Percentiles rank a stretch among this genome's conserved stretches.
Evolutionary conservation across 2,888 invertebrate species (phyloP).

Genomic region (Idaea aversata): DNA sequence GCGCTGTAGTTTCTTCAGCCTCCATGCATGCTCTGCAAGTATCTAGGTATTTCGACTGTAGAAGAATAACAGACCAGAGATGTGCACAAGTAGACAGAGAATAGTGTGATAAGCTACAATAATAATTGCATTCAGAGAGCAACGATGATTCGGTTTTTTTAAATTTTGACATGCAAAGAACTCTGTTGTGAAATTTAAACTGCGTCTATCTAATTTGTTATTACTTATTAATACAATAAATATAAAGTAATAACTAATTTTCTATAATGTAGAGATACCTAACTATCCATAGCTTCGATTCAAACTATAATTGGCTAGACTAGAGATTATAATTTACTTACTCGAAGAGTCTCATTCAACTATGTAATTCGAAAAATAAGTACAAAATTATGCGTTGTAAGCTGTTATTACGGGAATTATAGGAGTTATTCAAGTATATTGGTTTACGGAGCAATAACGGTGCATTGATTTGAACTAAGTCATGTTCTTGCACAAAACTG

Average conservation of each 20-base stretch:
- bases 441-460: constrained; percentile 6
- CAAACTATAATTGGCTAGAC: constrained; percentile 7
- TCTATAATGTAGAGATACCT: not conserved
- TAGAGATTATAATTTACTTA: not conserved
- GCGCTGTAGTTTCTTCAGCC: too few species aligned
- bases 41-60: too few species aligned
- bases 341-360: constrained; percentile 18
- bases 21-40: too few species aligned
- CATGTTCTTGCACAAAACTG: not conserved
- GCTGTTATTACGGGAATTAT: constrained; percentile 35
- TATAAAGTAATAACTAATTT: not conserved
- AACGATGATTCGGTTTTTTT: too few species aligned
- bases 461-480: not conserved
- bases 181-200: too few species aligned
- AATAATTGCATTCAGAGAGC: too few species aligned
- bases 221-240: too few species aligned
- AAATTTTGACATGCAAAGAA: too few species aligned
- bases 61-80: too few species aligned
- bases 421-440: constrained; percentile 22
- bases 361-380: constrained; percentile 52
- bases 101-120: too few species aligned
- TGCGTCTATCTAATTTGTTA: too few species aligned
- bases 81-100: too few species aligned
- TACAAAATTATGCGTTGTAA: constrained; percentile 43
- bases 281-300: not conserved